These are phyloP conservation scores for Elysia chlorotica DNA, from an alignment of 1,140 invertebrate species.

Conservation along the genomic window DNA sequence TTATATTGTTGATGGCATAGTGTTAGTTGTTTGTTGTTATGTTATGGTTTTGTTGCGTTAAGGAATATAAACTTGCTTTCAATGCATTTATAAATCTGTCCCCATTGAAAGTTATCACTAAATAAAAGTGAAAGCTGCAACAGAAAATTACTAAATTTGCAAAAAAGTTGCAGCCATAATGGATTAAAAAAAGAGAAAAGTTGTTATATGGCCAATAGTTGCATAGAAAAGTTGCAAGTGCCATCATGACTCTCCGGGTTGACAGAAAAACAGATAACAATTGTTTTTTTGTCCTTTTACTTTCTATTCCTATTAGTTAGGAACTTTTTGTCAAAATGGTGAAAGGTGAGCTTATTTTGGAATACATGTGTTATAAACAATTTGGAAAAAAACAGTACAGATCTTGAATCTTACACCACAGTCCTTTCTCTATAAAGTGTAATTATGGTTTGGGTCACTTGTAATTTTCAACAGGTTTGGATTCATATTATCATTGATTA, in stretches of 20 bases:
- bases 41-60: background rate
- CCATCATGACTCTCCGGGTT: no score
- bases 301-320: no score
- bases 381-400: background rate
- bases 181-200: no score
- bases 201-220: no score
- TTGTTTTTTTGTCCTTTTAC: no score
- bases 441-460: background rate
- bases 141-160: background rate
- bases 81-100: background rate
- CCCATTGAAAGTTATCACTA: background rate
- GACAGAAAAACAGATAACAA: no score
- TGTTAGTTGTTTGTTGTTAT: background rate
- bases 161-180: background rate
- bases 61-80: background rate
- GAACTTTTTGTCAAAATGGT: background rate
- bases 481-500: background rate
- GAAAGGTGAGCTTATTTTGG: background rate
- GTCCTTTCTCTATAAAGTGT: background rate
- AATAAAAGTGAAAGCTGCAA: background rate
- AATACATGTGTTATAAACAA: background rate
- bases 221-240: no score
- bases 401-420: background rate
- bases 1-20: slow-evolving; percentile 70
- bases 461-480: background rate